These are phyloP conservation scores for Sander lucioperca DNA, from an alignment of 2,113 vertebrate species.

Conservation along the genomic window DNA sequence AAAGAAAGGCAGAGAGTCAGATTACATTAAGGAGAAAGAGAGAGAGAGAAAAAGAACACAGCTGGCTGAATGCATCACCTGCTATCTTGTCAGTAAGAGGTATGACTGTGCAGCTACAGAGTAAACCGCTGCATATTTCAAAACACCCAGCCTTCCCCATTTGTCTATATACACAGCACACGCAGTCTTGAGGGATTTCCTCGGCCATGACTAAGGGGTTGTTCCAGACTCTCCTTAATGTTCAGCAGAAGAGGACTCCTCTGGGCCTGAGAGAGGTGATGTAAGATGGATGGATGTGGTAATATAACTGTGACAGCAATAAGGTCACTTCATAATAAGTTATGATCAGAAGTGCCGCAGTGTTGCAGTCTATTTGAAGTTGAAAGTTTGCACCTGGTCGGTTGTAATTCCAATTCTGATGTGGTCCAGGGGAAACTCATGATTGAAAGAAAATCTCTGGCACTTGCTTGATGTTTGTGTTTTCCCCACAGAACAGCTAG, in stretches of 20 bases:
- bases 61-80: conserved; percentile 47
- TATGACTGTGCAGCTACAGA: conserved; percentile 46
- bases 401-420: not conserved
- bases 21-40: conserved; percentile 10
- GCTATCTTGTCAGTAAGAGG: conserved; percentile 50
- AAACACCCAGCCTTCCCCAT: conserved; percentile 25
- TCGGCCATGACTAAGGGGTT: conserved; percentile 38
- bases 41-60: conserved; percentile 1
- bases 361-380: conserved; percentile 5
- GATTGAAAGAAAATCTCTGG: not conserved
- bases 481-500: not conserved
- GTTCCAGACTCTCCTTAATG: conserved; percentile 26
- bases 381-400: not conserved
- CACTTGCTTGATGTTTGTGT: not conserved
- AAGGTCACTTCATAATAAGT: conserved; percentile 59
- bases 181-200: conserved; percentile 60
- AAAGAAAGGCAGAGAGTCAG: conserved; percentile 21
- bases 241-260: conserved; percentile 30
- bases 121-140: conserved; percentile 58
- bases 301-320: conserved; percentile 35
- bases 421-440: conserved; percentile 1
- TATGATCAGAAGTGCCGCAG: not conserved
- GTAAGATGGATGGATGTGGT: conserved; percentile 41
- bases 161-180: conserved; percentile 42
- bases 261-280: conserved; percentile 19